Base-by-base conservation (phyloP, 2,888 invertebrate genomes). In the Tetramorium bicarinatum region DNA sequence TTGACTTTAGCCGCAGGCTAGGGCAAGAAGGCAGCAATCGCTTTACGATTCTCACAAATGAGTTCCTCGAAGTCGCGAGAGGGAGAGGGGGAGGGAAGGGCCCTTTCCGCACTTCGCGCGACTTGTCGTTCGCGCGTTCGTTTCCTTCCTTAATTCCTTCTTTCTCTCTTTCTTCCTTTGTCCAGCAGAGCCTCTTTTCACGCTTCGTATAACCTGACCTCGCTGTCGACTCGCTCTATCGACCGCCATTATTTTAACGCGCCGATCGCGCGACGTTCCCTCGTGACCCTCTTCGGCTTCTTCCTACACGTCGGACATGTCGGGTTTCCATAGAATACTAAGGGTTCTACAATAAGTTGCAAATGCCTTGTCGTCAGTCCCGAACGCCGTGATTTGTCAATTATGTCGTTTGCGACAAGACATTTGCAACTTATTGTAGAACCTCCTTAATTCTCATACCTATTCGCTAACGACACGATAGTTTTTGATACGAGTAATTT, bases 1-100 rank as follows among this genome's bases (percentile, higher is more conserved):
- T 91, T 87, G 89, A 87, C 75, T 84, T 38, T 76, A 80, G 89
- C 88, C 89, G 89, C 86, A 84, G 87, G 84, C 79, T 83, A 67
- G 79, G 74, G 85, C 88, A 84, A 83, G 88, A 85, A 85, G 86
- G 75, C 86, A 84, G 89, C 90, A 91, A 89, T 91, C 91, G 91
- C 88, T 91, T 91, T 91, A 91, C 91, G 90, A 91, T 91, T 91
- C 91, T 88, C 89, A 87, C 89, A 91, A 91, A 91, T 91, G 90
- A 91, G 88, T 91, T 91, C 90, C 83, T 83, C 86, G 91, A 91
- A 91, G 90, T 91, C 87, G 88, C 90, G 81, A 86, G 79, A 85
- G 85, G 86, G 41, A 49, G 0, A 2, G 21, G 21, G 9, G 3
- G 8, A 21, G 9, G 18, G 6, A 9, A 8, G 41, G 7, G 56